Base-by-base conservation (phyloP, 2,888 invertebrate species). In the Philereme vetulata region DNA sequence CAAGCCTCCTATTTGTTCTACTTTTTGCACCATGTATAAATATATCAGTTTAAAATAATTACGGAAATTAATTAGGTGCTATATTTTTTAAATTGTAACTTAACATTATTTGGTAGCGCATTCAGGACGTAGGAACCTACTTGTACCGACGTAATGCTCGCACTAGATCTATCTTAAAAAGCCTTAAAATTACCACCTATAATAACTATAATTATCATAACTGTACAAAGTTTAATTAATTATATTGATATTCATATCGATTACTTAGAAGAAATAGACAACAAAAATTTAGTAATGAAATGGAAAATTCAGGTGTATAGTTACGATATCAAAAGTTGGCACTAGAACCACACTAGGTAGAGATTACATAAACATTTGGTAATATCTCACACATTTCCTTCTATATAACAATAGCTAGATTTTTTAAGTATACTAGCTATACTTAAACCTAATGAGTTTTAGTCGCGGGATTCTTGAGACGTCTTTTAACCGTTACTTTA, bases 271-370 rank as follows among this genome's bases (percentile, higher is more conserved):
- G 51, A 21, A 59, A 10, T 47, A 60, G 51, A 43, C 54, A 66
- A 65, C 64, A 42, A 11, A 51, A 59, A 50, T 36, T 48, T 51
- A 50, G 9, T 42, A 52, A 55, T 58, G 48, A 50, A 64, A 51
- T 51, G 51, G 42, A 58, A n/a, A 63, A 51, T 61, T 56, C 46
- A 55, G 34, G 49, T 62, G 56, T 62, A 61, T 54, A 64, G 48
- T 55, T 60, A 57, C 56, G 21, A 62, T 56, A 60, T 64, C 45
- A 53, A 67, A 65, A 56, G 50, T 58, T 59, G 47, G 58, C 46
- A 57, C 60, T 59, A 62, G 48, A 52, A 63, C 60, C 62, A 60
- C 60, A 60, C 48, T 52, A 51, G 9, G 45, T 58, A 50, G 43
- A 60, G 52, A 56, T 58, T 55, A 62, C 55, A 51, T n/a, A 56